These are phyloP conservation scores for Sminthurides bifidus DNA, from an alignment of 1,140 invertebrate species.

Conservation along the genomic window DNA sequence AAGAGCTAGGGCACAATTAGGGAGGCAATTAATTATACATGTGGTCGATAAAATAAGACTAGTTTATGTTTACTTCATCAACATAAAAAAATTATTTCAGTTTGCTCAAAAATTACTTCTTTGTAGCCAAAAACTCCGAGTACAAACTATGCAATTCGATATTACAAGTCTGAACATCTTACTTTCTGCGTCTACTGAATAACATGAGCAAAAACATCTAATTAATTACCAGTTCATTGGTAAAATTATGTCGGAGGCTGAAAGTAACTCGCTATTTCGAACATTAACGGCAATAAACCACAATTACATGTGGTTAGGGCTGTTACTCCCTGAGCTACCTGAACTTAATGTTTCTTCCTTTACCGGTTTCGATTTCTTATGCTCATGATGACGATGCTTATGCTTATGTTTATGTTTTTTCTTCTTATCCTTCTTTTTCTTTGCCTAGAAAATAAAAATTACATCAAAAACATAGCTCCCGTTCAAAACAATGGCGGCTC, in stretches of 20 bases:
- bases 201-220: neutral
- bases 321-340: constrained; percentile 41
- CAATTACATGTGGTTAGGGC: constrained; percentile 15
- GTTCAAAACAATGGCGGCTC: too few relatives aligned
- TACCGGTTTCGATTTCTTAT: constrained; percentile 37
- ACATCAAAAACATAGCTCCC: too few relatives aligned
- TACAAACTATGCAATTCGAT: constrained; percentile 1
- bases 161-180: neutral
- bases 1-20: neutral
- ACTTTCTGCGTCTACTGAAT: neutral
- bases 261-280: neutral
- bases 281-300: neutral
- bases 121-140: too few relatives aligned
- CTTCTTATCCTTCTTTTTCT: constrained; percentile 71
- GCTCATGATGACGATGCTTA: constrained; percentile 39
- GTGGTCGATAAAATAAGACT: neutral
- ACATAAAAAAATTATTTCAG: too few relatives aligned
- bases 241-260: neutral
- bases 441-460: constrained; percentile 48
- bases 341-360: constrained; percentile 52
- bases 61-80: neutral
- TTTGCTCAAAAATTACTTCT: too few relatives aligned
- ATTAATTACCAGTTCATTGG: neutral
- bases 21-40: neutral
- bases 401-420: constrained; percentile 61